Conservation (phyloP, 2,888 invertebrate genomes). For the Coenonympha glycerion region DNA sequence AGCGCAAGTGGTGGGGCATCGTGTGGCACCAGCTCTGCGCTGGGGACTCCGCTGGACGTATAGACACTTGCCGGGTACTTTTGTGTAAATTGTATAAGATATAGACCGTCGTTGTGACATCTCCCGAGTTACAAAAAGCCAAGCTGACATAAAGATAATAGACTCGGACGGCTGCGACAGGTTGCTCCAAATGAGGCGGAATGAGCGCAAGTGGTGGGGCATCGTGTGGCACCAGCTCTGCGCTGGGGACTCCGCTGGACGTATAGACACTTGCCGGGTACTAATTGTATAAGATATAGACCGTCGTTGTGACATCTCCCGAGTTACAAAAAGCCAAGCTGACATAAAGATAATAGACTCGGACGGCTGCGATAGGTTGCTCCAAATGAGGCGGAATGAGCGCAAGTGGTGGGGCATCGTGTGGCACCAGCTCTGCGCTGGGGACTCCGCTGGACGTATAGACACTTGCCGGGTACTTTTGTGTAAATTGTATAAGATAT, state of each 20-base stretch:
- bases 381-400: constrained; percentile 21
- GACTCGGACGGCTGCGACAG: constrained; percentile 25
- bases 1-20: constrained; percentile 31
- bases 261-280: constrained; percentile 35
- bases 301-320: constrained; percentile 8
- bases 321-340: constrained; percentile 29
- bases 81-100: neutral
- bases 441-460: constrained; percentile 30
- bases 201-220: constrained; percentile 30
- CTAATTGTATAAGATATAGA: neutral
- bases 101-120: neutral
- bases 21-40: constrained; percentile 33
- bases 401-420: constrained; percentile 32
- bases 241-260: constrained; percentile 32
- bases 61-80: constrained; percentile 34
- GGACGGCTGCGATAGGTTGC: constrained; percentile 23
- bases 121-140: constrained; percentile 27
- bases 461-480: constrained; percentile 33
- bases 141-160: constrained; percentile 28
- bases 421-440: constrained; percentile 34
- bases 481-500: neutral
- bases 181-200: constrained; percentile 22
- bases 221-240: constrained; percentile 32
- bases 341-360: constrained; percentile 28
- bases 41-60: constrained; percentile 31